phyloP scores from a whole-genome alignment of 2,113 vertebrate species.

The Grus americana region DNA sequence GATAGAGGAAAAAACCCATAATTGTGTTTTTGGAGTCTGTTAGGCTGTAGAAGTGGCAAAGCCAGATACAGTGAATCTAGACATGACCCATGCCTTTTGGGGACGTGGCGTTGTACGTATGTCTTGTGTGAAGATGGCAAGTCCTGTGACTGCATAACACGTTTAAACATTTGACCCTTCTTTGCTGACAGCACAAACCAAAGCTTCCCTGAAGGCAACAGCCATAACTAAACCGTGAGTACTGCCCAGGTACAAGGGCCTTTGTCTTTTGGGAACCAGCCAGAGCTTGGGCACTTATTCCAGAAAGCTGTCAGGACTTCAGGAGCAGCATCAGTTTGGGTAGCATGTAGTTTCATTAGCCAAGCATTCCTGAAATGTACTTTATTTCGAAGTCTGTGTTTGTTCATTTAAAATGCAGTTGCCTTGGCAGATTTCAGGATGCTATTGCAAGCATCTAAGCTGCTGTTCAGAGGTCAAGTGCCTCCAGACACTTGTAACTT shows the following conservation, averaged over 20 bases:
- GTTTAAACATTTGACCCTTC: background rate
- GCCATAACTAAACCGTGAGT: background rate
- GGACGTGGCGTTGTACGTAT: no score
- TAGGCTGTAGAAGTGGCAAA: background rate
- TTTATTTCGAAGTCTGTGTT: background rate
- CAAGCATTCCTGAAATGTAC: background rate
- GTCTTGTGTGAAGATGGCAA: accelerated
- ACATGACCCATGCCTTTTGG: background rate
- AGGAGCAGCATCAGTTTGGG: background rate
- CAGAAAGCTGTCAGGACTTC: background rate
- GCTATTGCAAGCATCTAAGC: background rate
- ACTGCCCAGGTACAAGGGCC: background rate
- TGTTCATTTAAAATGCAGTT: background rate
- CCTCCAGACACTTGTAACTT: background rate
- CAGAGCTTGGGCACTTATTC: background rate
- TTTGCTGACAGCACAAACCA: background rate
- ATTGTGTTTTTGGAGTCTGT: background rate
- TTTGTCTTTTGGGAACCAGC: background rate
- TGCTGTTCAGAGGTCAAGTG: background rate
- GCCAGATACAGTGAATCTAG: background rate
- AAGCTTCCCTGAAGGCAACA: background rate
- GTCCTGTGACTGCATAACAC: background rate
- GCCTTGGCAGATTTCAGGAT: background rate
- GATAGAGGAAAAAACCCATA: accelerated
- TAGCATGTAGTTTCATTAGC: background rate